Conservation (phyloP, 2,797 vertebrate species). For the Gallinago nigripennis region DNA sequence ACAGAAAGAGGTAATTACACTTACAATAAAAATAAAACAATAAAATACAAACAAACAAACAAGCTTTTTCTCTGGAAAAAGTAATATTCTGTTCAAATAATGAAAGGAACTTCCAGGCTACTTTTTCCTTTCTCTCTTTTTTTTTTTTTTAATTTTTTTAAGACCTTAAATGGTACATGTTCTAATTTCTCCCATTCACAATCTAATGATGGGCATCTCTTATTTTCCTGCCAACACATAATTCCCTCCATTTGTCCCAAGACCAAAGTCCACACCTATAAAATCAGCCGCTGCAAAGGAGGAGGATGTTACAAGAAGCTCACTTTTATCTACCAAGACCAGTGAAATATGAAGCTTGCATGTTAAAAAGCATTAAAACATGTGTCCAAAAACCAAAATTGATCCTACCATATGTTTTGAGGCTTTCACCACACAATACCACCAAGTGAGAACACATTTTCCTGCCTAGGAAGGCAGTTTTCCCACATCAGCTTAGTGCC, state of each 20-base stretch:
- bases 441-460: not conserved
- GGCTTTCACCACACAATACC: conserved; percentile 8
- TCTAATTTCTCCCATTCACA: conserved; percentile 19
- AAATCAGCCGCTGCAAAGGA: not conserved
- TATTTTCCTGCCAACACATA: not conserved
- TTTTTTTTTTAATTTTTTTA: not conserved
- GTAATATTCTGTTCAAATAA: not conserved
- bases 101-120: not conserved
- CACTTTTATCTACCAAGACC: not conserved
- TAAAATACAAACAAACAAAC: not conserved
- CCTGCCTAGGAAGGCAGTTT: not conserved
- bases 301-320: not conserved
- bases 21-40: not conserved
- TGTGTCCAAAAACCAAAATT: not conserved
- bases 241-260: not conserved
- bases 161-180: not conserved
- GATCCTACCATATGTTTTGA: conserved; percentile 16
- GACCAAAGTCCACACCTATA: not conserved
- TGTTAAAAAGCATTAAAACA: conserved; percentile 30
- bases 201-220: not conserved
- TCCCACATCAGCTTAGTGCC: conserved; percentile 2
- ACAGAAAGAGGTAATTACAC: not conserved
- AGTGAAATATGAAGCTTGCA: not conserved
- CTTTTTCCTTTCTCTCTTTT: not conserved
- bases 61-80: not conserved